phyloP scores from a whole-genome alignment of 2,113 vertebrate genomes.

The Paracanthobrama guichenoti region DNA sequence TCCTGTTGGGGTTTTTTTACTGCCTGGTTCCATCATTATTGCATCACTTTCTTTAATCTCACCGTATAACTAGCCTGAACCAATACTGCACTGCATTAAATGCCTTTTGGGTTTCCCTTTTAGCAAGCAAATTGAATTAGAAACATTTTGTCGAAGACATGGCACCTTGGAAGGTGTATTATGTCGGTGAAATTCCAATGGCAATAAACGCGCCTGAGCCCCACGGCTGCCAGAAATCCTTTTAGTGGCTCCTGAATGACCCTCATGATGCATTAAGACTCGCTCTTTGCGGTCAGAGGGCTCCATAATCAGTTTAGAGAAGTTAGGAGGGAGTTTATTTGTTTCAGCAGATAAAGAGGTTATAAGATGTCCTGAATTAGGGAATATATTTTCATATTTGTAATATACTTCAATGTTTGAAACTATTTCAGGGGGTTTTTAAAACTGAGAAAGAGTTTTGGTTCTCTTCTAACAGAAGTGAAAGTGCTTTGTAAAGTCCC shows the following conservation, averaged over 20 bases:
- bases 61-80: background rate
- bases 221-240: constrained; percentile 69
- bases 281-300: background rate
- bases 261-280: constrained; percentile 50
- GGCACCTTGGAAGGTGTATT: constrained; percentile 51
- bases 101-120: constrained; percentile 58
- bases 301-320: constrained; percentile 32
- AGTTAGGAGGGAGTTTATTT: constrained; percentile 40
- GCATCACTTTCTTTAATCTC: background rate
- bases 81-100: constrained; percentile 28
- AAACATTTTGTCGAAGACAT: constrained; percentile 60
- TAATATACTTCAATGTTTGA: background rate
- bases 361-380: background rate
- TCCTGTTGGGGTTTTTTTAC: background rate
- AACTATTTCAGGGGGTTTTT: background rate
- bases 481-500: constrained; percentile 10
- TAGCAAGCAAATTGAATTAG: constrained; percentile 54
- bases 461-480: background rate
- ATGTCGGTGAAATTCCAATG: constrained; percentile 54
- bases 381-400: background rate
- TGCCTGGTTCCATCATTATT: background rate
- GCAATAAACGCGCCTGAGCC: constrained; percentile 62
- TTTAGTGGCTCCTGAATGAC: constrained; percentile 67
- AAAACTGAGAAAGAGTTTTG: background rate
- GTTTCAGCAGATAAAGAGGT: background rate